phyloP scores from a whole-genome alignment of 2,797 vertebrate genomes.

The Calcarius lapponicus region DNA sequence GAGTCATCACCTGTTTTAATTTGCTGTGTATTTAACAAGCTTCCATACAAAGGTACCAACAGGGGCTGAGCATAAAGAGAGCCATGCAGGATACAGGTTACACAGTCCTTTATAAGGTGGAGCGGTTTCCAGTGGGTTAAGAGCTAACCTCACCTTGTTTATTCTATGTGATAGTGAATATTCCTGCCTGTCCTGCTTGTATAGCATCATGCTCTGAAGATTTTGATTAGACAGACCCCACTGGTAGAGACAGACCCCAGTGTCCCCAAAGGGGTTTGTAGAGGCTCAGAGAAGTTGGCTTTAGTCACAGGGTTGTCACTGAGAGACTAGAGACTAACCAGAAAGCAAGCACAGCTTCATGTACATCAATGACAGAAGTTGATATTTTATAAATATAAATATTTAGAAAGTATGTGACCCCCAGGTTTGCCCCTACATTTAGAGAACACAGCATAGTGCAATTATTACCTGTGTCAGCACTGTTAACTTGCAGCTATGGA shows the following conservation, averaged over 20 bases:
- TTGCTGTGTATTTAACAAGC: neutral
- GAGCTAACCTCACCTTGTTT: neutral
- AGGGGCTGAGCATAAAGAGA: neutral
- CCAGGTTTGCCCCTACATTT: neutral
- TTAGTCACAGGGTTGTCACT: neutral
- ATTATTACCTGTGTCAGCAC: neutral
- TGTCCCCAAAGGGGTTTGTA: neutral
- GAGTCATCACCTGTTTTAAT: neutral
- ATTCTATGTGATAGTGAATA: neutral
- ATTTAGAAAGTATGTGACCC: neutral
- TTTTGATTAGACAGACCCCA: neutral
- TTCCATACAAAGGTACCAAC: neutral
- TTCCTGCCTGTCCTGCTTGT: neutral
- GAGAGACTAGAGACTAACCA: neutral
- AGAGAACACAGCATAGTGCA: fast-evolving
- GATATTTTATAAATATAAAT: neutral
- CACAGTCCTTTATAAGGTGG: fast-evolving
- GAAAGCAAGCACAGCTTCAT: neutral
- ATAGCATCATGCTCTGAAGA: neutral
- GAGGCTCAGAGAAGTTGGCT: neutral
- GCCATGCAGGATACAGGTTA: neutral
- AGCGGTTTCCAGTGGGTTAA: neutral
- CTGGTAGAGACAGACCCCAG: neutral
- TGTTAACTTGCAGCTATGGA: neutral
- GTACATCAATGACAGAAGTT: neutral